Conservation (phyloP, 2,797 vertebrate species). For the Pseudochirops corinnae region DNA sequence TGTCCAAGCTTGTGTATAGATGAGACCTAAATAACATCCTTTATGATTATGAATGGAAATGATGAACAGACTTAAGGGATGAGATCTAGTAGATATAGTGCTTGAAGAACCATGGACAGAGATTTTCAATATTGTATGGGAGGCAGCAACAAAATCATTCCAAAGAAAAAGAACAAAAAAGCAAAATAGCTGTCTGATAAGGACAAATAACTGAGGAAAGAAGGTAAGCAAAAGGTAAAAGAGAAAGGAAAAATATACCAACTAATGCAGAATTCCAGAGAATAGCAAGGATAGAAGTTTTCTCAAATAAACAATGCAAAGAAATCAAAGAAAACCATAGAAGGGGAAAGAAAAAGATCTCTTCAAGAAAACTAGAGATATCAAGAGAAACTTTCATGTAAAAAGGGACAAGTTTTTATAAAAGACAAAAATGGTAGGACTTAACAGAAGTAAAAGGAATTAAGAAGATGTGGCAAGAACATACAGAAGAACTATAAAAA, state of each 20-base stretch:
- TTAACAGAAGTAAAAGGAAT: too few relatives aligned
- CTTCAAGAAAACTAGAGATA: neutral
- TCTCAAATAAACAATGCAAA: neutral
- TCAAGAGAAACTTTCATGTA: too few relatives aligned
- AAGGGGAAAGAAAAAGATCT: neutral
- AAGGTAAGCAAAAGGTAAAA: neutral
- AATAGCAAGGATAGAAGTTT: neutral
- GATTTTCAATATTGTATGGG: neutral
- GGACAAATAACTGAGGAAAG: neutral
- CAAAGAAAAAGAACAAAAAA: neutral
- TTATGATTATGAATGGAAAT: neutral
- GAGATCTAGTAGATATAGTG: neutral
- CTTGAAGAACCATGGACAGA: neutral
- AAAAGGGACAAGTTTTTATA: too few relatives aligned
- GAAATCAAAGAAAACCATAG: neutral
- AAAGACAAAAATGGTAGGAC: too few relatives aligned
- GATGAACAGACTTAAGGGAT: neutral
- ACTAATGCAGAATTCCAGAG: neutral
- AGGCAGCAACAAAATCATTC: neutral
- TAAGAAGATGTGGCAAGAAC: too few relatives aligned
- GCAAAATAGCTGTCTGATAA: neutral
- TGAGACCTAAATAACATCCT: too few relatives aligned
- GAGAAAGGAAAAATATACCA: neutral
- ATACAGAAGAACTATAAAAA: too few relatives aligned
- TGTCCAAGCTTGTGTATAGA: neutral